phyloP scores from a whole-genome alignment of 2,113 vertebrate species.

The Xiphophorus couchianus region DNA sequence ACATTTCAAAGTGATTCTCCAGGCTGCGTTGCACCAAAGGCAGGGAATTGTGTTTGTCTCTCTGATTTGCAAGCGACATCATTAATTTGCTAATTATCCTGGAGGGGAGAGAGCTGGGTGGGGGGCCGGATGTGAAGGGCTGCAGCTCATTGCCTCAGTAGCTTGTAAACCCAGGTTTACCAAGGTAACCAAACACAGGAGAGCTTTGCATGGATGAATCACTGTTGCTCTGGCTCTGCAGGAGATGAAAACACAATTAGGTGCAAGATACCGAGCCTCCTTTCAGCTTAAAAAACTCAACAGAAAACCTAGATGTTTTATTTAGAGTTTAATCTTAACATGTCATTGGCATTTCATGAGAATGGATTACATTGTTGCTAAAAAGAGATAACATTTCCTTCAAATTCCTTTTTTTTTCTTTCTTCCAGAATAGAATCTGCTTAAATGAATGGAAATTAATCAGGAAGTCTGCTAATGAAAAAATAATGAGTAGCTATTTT shows the following conservation, averaged over 20 bases:
- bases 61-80: conserved; percentile 16
- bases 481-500: conserved; percentile 9
- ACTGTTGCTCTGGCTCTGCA: conserved; percentile 2
- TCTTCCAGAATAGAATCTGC: not conserved
- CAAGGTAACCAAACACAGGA: conserved; percentile 7
- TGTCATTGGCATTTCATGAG: not conserved
- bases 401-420: no score
- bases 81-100: conserved; percentile 38
- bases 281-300: not conserved
- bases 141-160: not conserved
- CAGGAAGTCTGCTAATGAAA: not conserved
- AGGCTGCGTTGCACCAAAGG: conserved; percentile 10
- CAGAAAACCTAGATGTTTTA: no score
- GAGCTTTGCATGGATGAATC: not conserved
- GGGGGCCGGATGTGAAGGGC: not conserved
- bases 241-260: conserved; percentile 3
- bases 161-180: not conserved
- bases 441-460: not conserved
- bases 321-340: no score
- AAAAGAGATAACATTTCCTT: not conserved
- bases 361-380: not conserved
- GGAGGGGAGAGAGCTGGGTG: not conserved
- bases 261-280: not conserved
- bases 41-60: not conserved
- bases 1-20: conserved; percentile 1